A percentile compares a stretch with the other conserved stretches of the same genome.
Evolutionary conservation across 2,113 vertebrate genomes (phyloP).

Genomic region (Serinus canaria): DNA sequence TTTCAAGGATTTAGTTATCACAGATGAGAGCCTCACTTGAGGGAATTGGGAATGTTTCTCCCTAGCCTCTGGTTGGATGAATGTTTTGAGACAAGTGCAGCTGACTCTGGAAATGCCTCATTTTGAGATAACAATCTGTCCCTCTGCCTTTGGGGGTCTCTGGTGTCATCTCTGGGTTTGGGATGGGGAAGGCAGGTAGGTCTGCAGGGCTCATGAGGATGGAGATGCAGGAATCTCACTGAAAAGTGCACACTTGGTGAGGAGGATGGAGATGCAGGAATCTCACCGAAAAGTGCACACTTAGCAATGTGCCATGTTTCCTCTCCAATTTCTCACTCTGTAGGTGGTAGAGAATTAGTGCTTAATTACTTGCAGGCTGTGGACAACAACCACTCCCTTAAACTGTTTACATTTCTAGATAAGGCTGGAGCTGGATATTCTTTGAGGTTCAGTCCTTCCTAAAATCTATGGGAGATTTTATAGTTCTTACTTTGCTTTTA

Average conservation of each 20-base stretch:
- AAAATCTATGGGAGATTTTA: not conserved
- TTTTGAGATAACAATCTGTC: not conserved
- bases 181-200: not conserved
- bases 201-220: not conserved
- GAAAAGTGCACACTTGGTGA: not conserved
- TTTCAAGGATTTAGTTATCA: constrained; percentile 15
- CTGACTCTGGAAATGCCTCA: not conserved
- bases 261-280: not conserved
- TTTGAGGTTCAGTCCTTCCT: constrained; percentile 32
- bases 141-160: not conserved
- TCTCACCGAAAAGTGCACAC: not conserved
- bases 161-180: not conserved
- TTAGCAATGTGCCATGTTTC: not conserved
- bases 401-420: constrained; percentile 58
- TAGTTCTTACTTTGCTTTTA: constrained; percentile 28
- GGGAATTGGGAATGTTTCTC: not conserved
- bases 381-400: not conserved
- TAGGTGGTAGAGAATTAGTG: constrained; percentile 56
- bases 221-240: not conserved
- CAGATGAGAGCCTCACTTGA: not conserved
- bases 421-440: constrained; percentile 33
- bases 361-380: constrained; percentile 56
- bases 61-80: not conserved
- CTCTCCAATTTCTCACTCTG: constrained; percentile 25
- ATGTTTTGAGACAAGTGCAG: not conserved